phyloP scores from a whole-genome alignment of 2,113 vertebrate genomes.

The Podarcis cretensis region DNA sequence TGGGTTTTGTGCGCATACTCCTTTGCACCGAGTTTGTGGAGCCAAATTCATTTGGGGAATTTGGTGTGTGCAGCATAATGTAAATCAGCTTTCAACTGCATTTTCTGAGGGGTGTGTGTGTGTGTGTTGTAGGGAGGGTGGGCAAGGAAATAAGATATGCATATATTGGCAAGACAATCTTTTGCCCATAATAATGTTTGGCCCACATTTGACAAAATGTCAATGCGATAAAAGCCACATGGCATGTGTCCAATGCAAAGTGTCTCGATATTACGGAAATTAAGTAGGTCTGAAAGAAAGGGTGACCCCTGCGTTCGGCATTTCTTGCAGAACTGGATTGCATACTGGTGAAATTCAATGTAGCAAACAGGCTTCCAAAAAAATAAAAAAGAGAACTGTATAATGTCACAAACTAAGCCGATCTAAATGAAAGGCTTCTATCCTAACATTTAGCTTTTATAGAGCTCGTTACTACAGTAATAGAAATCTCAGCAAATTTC shows the following conservation, averaged over 20 bases:
- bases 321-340: conserved; percentile 43
- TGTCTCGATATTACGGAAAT: conserved; percentile 46
- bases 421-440: conserved; percentile 56
- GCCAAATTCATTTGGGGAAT: conserved; percentile 6
- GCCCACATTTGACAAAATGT: conserved; percentile 26
- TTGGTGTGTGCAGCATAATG: conserved; percentile 33
- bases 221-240: not conserved
- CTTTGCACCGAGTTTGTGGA: conserved; percentile 17
- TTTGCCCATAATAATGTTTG: not conserved
- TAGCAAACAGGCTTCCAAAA: conserved; percentile 14
- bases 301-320: conserved; percentile 25
- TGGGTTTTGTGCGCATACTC: not conserved
- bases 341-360: conserved; percentile 44
- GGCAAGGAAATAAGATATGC: conserved; percentile 19
- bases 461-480: conserved; percentile 46
- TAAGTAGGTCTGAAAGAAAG: conserved; percentile 49
- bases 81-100: conserved; percentile 43
- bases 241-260: conserved; percentile 33
- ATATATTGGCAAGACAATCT: conserved; percentile 33
- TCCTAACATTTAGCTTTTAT: conserved; percentile 43
- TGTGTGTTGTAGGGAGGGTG: too few species aligned
- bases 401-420: conserved; percentile 48
- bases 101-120: conserved; percentile 32
- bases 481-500: conserved; percentile 68
- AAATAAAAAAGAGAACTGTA: not conserved